A percentile compares a stretch with the other conserved stretches of the same genome.
Conservation (phyloP, 2,797 vertebrate species). For the Chrysocyon brachyurus region DNA sequence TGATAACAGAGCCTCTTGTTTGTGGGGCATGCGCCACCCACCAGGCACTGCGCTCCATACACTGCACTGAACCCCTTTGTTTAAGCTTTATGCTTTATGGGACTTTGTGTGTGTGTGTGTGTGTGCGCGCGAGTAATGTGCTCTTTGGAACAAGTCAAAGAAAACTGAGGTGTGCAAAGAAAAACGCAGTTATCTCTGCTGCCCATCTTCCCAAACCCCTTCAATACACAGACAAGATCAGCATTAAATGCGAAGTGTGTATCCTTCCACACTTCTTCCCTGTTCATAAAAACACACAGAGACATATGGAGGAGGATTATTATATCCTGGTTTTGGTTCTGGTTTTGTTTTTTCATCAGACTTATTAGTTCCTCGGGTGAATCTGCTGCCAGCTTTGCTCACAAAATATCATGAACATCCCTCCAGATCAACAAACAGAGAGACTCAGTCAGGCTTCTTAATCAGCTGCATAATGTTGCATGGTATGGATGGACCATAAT, state of each 20-base stretch:
- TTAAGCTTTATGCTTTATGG: background rate
- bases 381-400: background rate
- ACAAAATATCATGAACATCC: background rate
- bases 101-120: no score
- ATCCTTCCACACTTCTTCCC: background rate
- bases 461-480: accelerated
- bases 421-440: background rate
- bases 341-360: background rate
- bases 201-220: background rate
- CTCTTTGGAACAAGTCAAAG: background rate
- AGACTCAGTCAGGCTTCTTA: background rate
- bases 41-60: accelerated
- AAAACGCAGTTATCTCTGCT: background rate
- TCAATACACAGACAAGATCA: background rate
- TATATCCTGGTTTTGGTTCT: background rate
- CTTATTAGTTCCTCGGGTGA: background rate
- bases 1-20: background rate
- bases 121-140: background rate
- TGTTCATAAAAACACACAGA: background rate
- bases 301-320: accelerated
- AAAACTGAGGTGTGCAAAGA: background rate
- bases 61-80: background rate
- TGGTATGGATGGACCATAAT: accelerated
- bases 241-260: background rate
- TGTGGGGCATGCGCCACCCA: accelerated